Conservation (phyloP, 2,797 vertebrate species). For the Sebastes oblongus region DNA sequence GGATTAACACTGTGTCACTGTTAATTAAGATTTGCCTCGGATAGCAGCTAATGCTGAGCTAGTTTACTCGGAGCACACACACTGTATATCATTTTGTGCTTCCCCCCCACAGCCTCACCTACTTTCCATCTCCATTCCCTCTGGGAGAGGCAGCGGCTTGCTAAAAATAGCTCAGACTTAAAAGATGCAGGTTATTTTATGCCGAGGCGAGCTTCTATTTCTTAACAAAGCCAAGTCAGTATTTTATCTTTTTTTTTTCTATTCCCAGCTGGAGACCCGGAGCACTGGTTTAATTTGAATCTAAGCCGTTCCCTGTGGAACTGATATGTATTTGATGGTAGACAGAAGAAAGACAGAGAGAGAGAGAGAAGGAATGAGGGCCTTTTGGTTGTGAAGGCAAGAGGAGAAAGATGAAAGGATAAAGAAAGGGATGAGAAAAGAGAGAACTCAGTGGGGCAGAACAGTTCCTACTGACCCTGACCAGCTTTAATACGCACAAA, state of each 20-base stretch:
- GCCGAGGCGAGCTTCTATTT: constrained; percentile 69
- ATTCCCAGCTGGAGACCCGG: constrained; percentile 70
- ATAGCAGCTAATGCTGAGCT: constrained; percentile 62
- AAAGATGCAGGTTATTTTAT: constrained; percentile 74
- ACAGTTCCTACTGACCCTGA: constrained; percentile 51
- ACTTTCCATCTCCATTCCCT: constrained; percentile 70
- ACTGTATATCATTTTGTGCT: constrained; percentile 44
- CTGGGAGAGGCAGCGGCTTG: constrained; percentile 50
- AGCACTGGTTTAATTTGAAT: constrained; percentile 77
- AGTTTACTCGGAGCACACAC: constrained; percentile 47
- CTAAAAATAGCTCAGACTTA: constrained; percentile 79
- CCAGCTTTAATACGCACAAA: constrained; percentile 61
- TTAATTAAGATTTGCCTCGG: constrained; percentile 74
- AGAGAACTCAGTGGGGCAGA: constrained; percentile 41
- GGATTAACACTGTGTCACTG: constrained; percentile 39
- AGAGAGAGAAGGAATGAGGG: constrained; percentile 22
- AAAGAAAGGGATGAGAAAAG: constrained; percentile 33
- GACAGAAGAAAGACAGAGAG: constrained; percentile 57
- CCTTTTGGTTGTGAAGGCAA: constrained; percentile 48
- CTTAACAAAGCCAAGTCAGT: constrained; percentile 72
- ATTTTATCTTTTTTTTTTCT: constrained; percentile 59
- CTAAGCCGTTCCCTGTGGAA: constrained; percentile 66
- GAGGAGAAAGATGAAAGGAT: constrained; percentile 58
- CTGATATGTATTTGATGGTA: constrained; percentile 73
- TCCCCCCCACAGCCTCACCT: constrained; percentile 58